Conservation (phyloP, 1,140 invertebrate genomes). For the Periplaneta americana region DNA sequence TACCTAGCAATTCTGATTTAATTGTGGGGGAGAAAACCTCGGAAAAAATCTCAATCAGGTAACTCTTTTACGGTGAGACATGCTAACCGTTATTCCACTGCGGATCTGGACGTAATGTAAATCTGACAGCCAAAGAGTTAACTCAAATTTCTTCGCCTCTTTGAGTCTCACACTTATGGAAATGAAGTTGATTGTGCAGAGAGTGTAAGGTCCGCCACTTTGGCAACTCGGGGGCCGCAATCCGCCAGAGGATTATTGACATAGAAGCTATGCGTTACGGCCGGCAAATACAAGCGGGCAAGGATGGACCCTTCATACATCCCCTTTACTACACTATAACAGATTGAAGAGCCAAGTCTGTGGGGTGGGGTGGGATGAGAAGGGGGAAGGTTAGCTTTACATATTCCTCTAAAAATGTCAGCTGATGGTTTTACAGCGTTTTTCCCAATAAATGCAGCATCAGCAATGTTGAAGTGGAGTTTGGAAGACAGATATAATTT, state of each 20-base stretch:
- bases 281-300: background rate
- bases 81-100: too few species aligned
- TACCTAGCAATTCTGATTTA: too few species aligned
- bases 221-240: background rate
- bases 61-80: too few species aligned
- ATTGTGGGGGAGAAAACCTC: too few species aligned
- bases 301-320: background rate
- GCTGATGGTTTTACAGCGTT: background rate
- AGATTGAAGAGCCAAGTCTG: background rate
- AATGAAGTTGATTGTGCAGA: background rate
- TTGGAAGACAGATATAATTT: background rate
- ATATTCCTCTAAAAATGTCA: background rate
- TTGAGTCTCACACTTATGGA: too few species aligned
- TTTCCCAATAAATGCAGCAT: slow-evolving; percentile 5
- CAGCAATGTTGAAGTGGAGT: background rate
- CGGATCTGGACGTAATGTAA: too few species aligned
- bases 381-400: background rate
- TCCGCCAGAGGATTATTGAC: background rate
- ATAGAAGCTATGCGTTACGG: background rate
- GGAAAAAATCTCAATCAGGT: too few species aligned
- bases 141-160: too few species aligned
- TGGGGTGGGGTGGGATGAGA: background rate
- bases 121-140: too few species aligned
- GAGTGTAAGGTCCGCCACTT: background rate
- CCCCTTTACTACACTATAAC: background rate